Conservation (phyloP, 35 echinoderm and acorn worm species). For the Anneissia japonica region DNA sequence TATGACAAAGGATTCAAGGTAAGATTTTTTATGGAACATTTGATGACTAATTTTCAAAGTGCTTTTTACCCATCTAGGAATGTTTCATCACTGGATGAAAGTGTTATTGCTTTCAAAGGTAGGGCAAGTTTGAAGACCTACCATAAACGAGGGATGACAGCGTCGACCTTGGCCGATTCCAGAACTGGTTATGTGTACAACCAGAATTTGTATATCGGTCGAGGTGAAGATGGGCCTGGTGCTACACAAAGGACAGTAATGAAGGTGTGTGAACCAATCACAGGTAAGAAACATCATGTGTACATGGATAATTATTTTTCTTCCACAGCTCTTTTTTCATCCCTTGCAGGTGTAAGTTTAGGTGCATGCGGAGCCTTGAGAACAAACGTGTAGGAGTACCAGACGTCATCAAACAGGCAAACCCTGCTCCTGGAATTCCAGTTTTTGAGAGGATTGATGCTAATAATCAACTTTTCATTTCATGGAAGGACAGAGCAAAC, state of each 20-base stretch:
- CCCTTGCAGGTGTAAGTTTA: conserved; percentile 1
- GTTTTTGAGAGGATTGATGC: not conserved
- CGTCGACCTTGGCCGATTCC: conserved; percentile 23
- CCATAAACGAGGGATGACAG: conserved; percentile 34
- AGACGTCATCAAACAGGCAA: conserved; percentile 9
- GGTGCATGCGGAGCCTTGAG: conserved; percentile 50
- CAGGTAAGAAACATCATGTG: conserved; percentile 22
- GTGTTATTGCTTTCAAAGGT: conserved; percentile 15
- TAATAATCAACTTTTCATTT: not conserved
- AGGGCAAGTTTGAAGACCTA: conserved; percentile 5
- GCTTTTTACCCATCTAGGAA: conserved; percentile 17
- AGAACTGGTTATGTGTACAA: conserved; percentile 39
- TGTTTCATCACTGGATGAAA: conserved; percentile 23
- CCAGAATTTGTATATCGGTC: not conserved
- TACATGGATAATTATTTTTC: conserved; percentile 37
- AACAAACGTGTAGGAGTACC: conserved; percentile 17
- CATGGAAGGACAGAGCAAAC: conserved; percentile 21
- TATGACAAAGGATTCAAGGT: conserved; percentile 27
- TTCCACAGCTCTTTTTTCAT: conserved; percentile 12
- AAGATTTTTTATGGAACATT: conserved; percentile 8
- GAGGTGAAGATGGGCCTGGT: not conserved
- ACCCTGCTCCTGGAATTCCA: not conserved
- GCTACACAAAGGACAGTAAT: conserved; percentile 16
- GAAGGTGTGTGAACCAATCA: conserved; percentile 1
- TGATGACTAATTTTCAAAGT: conserved; percentile 12